Evolutionary conservation across 2,797 vertebrate genomes (phyloP), one percentile per base, ranked within the genome.

Genomic region (Periparus ater): DNA sequence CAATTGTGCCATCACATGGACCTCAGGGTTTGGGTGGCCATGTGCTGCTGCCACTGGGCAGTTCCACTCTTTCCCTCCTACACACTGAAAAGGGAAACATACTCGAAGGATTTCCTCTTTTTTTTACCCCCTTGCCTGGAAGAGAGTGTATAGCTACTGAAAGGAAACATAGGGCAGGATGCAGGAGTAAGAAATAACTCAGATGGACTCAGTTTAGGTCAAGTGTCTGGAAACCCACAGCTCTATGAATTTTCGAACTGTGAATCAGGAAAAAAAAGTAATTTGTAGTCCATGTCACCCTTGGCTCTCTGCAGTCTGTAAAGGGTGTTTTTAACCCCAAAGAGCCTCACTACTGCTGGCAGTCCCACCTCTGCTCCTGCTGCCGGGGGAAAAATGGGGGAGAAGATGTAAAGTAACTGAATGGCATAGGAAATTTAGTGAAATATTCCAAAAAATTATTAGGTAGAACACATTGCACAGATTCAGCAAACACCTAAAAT

Each of bases 1-100:
- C 27, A 47, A 51, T 38, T 85, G 53, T 32, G 45, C 25, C 19
- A 61, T 38, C 36, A 34, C 0, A 2, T 17, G 26, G 32, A 50
- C 60, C 1, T 2, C 32, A 70, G 21, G 42, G 34, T 71, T 15
- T 67, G 61, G 12, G 23, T 57, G 22, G 20, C 36, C 36, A 58
- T 0, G 0, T 29, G 29, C 34, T 90, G 48, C 48, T 88, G 10
- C 42, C 0, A 1, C 47, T 62, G 63, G 19, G 57, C n/a, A 44
- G 5, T n/a, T 67, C 27, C 44, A 21, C 34, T 50, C 19, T 57
- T 83, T 45, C 36, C 67, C 12, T 73, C 34, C 58, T 50, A 30
- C 44, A 16, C 10, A 27, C 13, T 87, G 36, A 26, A 88, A 84
- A 47, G 30, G 19, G 25, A 85, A 65, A 53, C 17, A 14, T 25